Evolutionary conservation across 2,888 invertebrate genomes (phyloP), one percentile per base, ranked within the genome.

Genomic region (Reticulitermes lucifugus): DNA sequence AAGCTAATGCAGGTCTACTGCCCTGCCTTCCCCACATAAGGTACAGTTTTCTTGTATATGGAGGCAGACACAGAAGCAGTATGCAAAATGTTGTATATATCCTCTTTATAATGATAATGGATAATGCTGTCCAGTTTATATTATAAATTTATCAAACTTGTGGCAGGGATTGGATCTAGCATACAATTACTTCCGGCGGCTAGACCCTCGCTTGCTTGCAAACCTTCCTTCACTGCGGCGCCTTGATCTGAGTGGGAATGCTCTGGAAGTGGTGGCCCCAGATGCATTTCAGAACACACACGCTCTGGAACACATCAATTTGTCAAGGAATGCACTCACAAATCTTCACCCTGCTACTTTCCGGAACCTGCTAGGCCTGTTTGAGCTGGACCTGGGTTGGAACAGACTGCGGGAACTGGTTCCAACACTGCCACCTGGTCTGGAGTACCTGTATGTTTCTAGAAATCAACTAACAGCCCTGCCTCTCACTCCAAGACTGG

Each of bases 241-340:
- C 86, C 91, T 97, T 22, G 96, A 97, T 91, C 90, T 97, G 35
- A 96, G 96, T 89, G 93, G 93, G 85, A 97, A 97, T 89, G 93
- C 94, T 46, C 90, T 98, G 51, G 92, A 91, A 2, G 92, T 94
- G 25, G 92, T 97, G 82, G 95, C 96, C 88, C 95, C 96, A 0
- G 94, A 95, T 70, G 93, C 95, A 0, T 96, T 97, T 89, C 90
- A 95, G 83, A 94, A 94, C 87, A 94, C 95, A 0, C 94, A 95
- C 0, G 92, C 95, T 83, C 90, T 97, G 84, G 97, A 97, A 90
- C 95, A 95, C 86, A 91, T 97, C 2, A 97, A 97, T 90, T 92
- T 97, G 83, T 96, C 97, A 0, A 92, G 93, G 25, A 98, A 98
- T 89, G 93, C 94, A 25, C 90, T 98, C 41, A 92, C 93, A 14